Base-by-base conservation (phyloP, 2,113 vertebrate genomes). In the Pyrgilauda ruficollis region DNA sequence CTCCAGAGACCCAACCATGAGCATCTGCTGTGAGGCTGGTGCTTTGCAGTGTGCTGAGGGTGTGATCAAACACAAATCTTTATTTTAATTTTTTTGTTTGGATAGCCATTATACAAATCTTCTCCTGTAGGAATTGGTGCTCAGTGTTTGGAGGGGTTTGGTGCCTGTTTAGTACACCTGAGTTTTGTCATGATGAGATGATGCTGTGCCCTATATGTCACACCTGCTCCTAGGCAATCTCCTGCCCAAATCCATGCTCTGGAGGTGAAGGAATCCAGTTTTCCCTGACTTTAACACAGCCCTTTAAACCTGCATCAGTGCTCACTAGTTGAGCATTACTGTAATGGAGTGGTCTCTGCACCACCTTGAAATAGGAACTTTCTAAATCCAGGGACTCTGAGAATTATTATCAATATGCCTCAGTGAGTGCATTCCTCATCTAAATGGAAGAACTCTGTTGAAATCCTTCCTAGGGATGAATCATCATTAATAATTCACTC, bases 391-490 rank as follows among this genome's bases (percentile, higher is more conserved):
- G 79, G 19, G 24, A 70, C 78, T 74, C 7, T 50, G 33, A 69
- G 63, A 86, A 59, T 46, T 31, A 37, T 76, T 90, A 72, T 66
- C 87, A 83, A n/a, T 80, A 67, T 59, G 68, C 70, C 72, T 93
- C 75, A 83, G 75, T 66, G 93, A 95, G 56, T 59, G 50, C 74
- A 27, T 83, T 95, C 85, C 91, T 95, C 74, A 84, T 56, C 88
- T 77, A 72, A 91, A 77, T 87, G 77, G 84, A 91, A 64, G 52
- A 88, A 90, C 47, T 80, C 35, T 0, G 8, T 4, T 88, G 82
- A 95, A 85, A 93, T 56, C 64, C 68, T 91, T 81, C 73, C 83
- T 81, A n/a, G 63, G 52, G 81, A 70, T 95, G 88, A 94, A 90
- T 96, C 73, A 92, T 64, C n/a, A 68, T 87, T 84, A 90, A 75